phyloP scores from a whole-genome alignment of 2,888 invertebrate genomes.

The Seladonia tumulorum region DNA sequence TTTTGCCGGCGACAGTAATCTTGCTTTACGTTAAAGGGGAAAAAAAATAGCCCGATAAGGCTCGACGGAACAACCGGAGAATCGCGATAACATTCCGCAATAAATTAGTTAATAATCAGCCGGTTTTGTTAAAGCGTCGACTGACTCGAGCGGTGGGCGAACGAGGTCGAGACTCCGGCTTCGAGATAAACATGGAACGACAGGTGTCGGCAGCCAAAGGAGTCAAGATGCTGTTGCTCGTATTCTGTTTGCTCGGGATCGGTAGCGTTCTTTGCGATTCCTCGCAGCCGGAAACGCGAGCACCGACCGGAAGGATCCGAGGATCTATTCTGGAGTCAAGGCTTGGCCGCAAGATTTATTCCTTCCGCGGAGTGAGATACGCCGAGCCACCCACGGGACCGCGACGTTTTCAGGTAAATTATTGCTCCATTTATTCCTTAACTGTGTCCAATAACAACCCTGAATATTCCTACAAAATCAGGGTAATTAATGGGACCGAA shows the following conservation, averaged over 20 bases:
- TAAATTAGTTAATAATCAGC: not conserved
- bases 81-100: not conserved
- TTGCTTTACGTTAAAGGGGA: not conserved
- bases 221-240: conserved; percentile 3
- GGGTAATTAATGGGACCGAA: not conserved
- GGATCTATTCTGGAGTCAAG: conserved; percentile 67
- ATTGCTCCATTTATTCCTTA: not conserved
- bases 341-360: conserved; percentile 69
- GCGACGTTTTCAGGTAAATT: conserved; percentile 68
- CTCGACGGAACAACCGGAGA: not conserved
- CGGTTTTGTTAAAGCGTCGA: not conserved
- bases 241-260: conserved; percentile 14
- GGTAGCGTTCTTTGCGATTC: not conserved
- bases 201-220: not conserved
- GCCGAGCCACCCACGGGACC: conserved; percentile 68
- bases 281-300: conserved; percentile 37
- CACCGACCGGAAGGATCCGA: conserved; percentile 67
- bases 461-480: not conserved
- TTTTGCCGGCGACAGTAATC: not conserved
- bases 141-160: not conserved
- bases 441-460: not conserved
- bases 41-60: not conserved
- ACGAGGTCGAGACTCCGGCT: not conserved
- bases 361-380: conserved; percentile 74
- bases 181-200: not conserved